phyloP scores from a whole-genome alignment of 2,113 vertebrate species.

The Taurulus bubalis region DNA sequence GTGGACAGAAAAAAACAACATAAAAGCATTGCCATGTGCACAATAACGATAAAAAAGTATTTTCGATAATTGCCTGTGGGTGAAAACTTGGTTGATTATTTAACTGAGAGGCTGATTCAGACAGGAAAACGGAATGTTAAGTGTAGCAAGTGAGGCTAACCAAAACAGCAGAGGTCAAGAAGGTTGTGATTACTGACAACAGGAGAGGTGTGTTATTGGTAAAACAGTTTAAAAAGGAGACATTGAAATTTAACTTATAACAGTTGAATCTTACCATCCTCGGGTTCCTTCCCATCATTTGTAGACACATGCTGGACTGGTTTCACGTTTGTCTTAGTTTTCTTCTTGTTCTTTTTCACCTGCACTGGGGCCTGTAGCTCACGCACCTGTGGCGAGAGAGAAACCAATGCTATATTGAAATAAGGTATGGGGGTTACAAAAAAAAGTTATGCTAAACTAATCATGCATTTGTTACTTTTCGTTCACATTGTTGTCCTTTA shows the following conservation, averaged over 20 bases:
- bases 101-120: neutral
- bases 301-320: conserved; percentile 80
- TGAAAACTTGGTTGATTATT: neutral
- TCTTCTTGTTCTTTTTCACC: conserved; percentile 96
- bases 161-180: neutral
- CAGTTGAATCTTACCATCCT: conserved; percentile 87
- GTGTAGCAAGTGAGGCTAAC: neutral
- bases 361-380: conserved; percentile 63
- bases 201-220: too few species aligned
- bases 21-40: neutral
- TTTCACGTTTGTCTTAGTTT: conserved; percentile 91
- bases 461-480: neutral
- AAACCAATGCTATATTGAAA: neutral
- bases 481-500: neutral
- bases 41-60: neutral
- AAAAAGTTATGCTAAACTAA: neutral
- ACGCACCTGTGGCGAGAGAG: conserved; percentile 28
- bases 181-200: neutral
- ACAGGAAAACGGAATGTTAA: neutral
- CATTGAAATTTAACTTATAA: neutral
- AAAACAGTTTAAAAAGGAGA: conserved; percentile 20
- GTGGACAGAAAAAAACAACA: neutral
- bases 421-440: neutral
- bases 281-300: conserved; percentile 89
- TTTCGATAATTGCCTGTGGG: neutral